Evolutionary conservation across 2,113 vertebrate species (phyloP).

Genomic region (Cyprinus carpio): DNA sequence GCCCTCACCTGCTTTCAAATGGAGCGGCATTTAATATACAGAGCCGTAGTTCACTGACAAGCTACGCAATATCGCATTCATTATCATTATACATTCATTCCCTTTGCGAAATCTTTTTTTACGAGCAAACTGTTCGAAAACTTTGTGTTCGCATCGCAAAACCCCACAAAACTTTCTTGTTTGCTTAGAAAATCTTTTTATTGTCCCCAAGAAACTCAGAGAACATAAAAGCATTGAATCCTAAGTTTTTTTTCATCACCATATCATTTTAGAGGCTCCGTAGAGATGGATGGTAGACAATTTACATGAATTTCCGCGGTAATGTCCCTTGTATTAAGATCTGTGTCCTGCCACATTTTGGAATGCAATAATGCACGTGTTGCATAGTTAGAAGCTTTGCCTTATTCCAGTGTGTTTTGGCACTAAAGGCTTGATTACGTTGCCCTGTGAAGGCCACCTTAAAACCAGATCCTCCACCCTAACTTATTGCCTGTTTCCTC

Average conservation of each 20-base stretch:
- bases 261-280: background rate
- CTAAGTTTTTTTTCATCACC: background rate
- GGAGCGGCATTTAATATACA: too few relatives aligned
- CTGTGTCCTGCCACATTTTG: background rate
- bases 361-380: background rate
- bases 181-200: too few relatives aligned
- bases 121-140: too few relatives aligned
- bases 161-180: too few relatives aligned
- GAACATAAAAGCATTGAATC: too few relatives aligned
- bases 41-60: too few relatives aligned
- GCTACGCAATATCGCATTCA: too few relatives aligned
- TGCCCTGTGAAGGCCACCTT: slow-evolving; percentile 57
- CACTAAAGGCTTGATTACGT: slow-evolving; percentile 53
- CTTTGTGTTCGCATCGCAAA: too few relatives aligned
- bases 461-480: slow-evolving; percentile 61
- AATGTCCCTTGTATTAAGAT: background rate
- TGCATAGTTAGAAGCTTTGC: background rate
- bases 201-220: too few relatives aligned
- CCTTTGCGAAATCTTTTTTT: too few relatives aligned
- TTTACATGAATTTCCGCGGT: background rate
- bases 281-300: background rate
- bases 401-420: background rate
- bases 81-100: too few relatives aligned
- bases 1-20: too few relatives aligned
- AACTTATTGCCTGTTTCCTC: slow-evolving; percentile 74